Evolutionary conservation across 2,797 vertebrate genomes (phyloP).

Genomic region (Melanotaenia parkinsoni): DNA sequence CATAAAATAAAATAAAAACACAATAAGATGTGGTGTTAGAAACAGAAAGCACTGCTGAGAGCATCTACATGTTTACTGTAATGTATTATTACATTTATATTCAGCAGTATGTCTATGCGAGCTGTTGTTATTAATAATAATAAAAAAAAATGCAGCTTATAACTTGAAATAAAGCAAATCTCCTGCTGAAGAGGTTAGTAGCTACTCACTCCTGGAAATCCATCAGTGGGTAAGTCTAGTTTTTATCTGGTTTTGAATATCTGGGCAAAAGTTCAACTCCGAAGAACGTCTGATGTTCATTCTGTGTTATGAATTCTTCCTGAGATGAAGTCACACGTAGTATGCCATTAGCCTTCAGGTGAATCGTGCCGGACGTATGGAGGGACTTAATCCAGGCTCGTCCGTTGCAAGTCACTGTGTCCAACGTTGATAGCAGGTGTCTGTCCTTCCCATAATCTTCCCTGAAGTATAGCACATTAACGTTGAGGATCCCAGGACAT

Average conservation of each 20-base stretch:
- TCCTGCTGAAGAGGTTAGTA: neutral
- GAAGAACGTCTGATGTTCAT: slow-evolving; percentile 48
- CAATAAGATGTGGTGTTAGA: neutral
- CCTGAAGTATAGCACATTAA: rapidly evolving
- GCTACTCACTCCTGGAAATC: slow-evolving; percentile 1
- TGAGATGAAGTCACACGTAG: slow-evolving; percentile 11
- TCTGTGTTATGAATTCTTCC: neutral
- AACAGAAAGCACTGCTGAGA: neutral
- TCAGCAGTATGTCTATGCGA: slow-evolving; percentile 5
- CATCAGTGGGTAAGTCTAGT: neutral
- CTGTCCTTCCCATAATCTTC: rapidly evolving
- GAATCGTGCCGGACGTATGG: slow-evolving; percentile 32
- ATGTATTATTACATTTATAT: no score
- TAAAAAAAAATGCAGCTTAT: slow-evolving; percentile 26
- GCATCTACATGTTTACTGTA: no score
- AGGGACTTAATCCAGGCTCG: slow-evolving; percentile 33
- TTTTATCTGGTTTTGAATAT: no score
- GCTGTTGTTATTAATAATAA: neutral
- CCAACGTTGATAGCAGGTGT: neutral
- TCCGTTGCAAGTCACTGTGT: slow-evolving; percentile 16
- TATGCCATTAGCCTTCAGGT: slow-evolving; percentile 7
- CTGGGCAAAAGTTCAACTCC: slow-evolving; percentile 46
- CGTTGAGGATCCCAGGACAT: rapidly evolving
- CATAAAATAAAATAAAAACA: neutral
- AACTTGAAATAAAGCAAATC: slow-evolving; percentile 13